phyloP scores from a whole-genome alignment of 2,888 invertebrate species.

The Sicus ferrugineus region DNA sequence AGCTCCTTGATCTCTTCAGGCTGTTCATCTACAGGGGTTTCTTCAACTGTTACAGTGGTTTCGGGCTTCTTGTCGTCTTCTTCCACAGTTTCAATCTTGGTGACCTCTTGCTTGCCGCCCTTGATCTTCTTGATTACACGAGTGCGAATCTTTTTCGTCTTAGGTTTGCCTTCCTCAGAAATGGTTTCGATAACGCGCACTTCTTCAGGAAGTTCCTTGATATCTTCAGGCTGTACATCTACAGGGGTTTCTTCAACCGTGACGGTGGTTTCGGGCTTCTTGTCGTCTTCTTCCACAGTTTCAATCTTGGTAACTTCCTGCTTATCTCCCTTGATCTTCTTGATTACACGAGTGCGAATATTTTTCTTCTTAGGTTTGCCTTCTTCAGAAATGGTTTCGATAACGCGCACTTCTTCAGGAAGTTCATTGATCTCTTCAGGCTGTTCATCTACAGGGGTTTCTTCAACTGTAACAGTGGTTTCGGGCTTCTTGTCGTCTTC shows the following conservation, averaged over 20 bases:
- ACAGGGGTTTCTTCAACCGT: conserved; percentile 35
- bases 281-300: conserved; percentile 39
- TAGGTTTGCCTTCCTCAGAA: conserved; percentile 1
- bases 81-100: not conserved
- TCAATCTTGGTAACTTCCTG: conserved; percentile 40
- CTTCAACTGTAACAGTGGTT: not conserved
- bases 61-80: conserved; percentile 7
- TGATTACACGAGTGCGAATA: conserved; percentile 38
- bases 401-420: conserved; percentile 44
- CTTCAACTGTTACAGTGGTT: not conserved
- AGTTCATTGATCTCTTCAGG: not conserved
- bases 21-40: not conserved
- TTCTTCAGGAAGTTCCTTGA: not conserved
- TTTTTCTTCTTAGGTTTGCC: not conserved
- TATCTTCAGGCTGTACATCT: not conserved
- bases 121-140: conserved; percentile 3
- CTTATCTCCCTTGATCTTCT: conserved; percentile 39
- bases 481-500: not conserved
- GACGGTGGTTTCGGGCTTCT: conserved; percentile 35
- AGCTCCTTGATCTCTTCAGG: not conserved
- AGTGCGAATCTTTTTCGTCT: not conserved
- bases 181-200: not conserved
- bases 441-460: not conserved
- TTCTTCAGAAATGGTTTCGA: conserved; percentile 3
- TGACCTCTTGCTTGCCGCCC: conserved; percentile 1